Evolutionary conservation across 53 echinoderm and acorn worm genomes (phyloP).

Genomic region (Mesocentrotus franciscanus): DNA sequence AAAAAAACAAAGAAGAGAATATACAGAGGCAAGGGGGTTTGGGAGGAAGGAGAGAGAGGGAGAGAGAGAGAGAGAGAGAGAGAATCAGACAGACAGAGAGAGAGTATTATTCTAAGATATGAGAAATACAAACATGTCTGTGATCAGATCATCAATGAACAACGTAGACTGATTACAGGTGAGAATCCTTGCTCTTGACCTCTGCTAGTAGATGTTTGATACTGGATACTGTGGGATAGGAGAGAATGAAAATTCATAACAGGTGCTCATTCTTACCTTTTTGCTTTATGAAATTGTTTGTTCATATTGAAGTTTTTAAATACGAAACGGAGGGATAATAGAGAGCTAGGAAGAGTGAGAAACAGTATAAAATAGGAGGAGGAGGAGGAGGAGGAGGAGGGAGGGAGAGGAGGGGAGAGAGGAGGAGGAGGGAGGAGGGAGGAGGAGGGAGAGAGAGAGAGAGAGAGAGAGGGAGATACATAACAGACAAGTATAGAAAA

Average conservation of each 20-base stretch:
- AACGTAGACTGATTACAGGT: conserved; percentile 77
- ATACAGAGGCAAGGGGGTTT: neutral
- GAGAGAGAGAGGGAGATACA: neutral
- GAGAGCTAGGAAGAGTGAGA: neutral
- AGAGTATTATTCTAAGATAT: conserved; percentile 77
- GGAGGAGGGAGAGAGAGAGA: neutral
- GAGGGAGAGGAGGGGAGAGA: neutral
- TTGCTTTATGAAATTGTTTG: too few relatives aligned
- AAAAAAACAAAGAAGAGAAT: neutral
- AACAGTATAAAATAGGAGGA: neutral
- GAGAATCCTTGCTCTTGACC: too few relatives aligned
- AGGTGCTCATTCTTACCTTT: too few relatives aligned
- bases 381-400: neutral
- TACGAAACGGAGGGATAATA: neutral
- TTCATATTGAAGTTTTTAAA: neutral
- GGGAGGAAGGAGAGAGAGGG: neutral
- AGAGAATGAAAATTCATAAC: too few relatives aligned
- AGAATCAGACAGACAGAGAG: too few relatives aligned
- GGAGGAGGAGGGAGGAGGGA: neutral
- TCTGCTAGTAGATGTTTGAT: too few relatives aligned
- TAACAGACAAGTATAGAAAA: neutral
- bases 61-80: too few relatives aligned
- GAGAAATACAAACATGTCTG: conserved; percentile 84
- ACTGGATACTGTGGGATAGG: too few relatives aligned
- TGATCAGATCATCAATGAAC: conserved; percentile 95